Evolutionary conservation across 2,888 invertebrate genomes (phyloP).

Genomic region (Ormyrus labotus): DNA sequence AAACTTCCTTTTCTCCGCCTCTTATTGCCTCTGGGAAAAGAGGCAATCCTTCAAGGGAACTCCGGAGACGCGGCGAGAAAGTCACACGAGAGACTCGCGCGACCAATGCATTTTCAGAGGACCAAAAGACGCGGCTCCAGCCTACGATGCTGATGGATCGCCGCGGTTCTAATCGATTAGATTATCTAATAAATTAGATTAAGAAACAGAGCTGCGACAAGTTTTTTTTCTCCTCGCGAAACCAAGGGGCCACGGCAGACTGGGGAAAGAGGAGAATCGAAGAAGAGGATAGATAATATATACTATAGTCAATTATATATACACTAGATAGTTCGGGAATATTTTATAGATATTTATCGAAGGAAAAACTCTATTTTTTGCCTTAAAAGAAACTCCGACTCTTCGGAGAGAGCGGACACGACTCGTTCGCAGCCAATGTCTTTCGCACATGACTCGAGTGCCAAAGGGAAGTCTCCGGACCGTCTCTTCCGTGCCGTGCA

Average conservation of each 20-base stretch:
- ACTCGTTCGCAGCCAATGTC: slow-evolving; percentile 37
- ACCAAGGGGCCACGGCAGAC: slow-evolving; percentile 1
- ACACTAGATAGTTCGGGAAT: slow-evolving; percentile 25
- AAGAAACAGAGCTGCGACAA: background rate
- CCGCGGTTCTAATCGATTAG: too few species aligned
- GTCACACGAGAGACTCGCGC: background rate
- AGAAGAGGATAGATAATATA: slow-evolving; percentile 14
- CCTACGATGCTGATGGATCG: background rate
- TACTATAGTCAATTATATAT: slow-evolving; percentile 55
- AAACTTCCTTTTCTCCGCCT: background rate
- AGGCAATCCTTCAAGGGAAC: background rate
- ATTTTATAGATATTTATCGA: slow-evolving; percentile 56
- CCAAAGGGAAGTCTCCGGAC: slow-evolving; percentile 18
- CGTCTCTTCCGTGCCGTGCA: too few species aligned
- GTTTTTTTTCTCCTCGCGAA: background rate
- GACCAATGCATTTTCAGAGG: slow-evolving; percentile 8
- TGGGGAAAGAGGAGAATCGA: background rate
- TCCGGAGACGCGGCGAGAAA: background rate
- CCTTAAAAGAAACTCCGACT: slow-evolving; percentile 11
- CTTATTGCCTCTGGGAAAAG: background rate
- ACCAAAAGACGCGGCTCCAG: background rate
- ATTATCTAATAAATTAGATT: background rate
- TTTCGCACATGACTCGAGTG: slow-evolving; percentile 49
- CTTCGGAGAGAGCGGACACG: slow-evolving; percentile 4
- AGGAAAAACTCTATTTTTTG: slow-evolving; percentile 37